phyloP scores from a whole-genome alignment of 2,113 vertebrate species.

The Perca schrenkii region DNA sequence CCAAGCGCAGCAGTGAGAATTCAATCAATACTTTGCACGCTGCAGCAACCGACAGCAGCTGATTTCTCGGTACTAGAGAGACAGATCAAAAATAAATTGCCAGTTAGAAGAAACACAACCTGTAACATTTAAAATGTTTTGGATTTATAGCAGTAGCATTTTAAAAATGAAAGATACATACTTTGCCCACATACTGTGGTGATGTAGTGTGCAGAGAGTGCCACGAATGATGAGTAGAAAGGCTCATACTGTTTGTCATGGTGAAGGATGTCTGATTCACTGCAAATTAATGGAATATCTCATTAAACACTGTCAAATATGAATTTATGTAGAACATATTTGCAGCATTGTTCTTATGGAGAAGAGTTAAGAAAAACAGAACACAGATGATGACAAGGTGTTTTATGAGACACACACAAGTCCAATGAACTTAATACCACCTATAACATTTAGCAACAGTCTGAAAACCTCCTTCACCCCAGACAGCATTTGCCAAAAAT shows the following conservation, averaged over 20 bases:
- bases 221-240: conserved; percentile 99
- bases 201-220: conserved; percentile 98
- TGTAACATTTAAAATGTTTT: neutral
- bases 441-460: neutral
- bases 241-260: conserved; percentile 99
- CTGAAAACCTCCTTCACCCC: neutral
- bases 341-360: neutral
- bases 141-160: neutral
- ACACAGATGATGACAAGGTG: neutral
- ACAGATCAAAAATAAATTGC: conserved; percentile 4
- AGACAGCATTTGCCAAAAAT: neutral
- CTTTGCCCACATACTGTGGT: conserved; percentile 97
- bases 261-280: conserved; percentile 96
- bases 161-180: conserved; percentile 82
- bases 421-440: neutral
- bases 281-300: conserved; percentile 71
- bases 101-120: neutral
- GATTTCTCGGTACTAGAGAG: conserved; percentile 93
- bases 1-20: conserved; percentile 95
- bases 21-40: conserved; percentile 99
- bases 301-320: conserved; percentile 9
- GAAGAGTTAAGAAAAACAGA: neutral
- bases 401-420: neutral
- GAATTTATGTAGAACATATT: neutral
- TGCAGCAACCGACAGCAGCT: conserved; percentile 94